Percentiles rank a stretch among this genome's conserved stretches.
Evolutionary conservation across 1,140 invertebrate genomes (phyloP).

Genomic region (Drosophila ficusphila): DNA sequence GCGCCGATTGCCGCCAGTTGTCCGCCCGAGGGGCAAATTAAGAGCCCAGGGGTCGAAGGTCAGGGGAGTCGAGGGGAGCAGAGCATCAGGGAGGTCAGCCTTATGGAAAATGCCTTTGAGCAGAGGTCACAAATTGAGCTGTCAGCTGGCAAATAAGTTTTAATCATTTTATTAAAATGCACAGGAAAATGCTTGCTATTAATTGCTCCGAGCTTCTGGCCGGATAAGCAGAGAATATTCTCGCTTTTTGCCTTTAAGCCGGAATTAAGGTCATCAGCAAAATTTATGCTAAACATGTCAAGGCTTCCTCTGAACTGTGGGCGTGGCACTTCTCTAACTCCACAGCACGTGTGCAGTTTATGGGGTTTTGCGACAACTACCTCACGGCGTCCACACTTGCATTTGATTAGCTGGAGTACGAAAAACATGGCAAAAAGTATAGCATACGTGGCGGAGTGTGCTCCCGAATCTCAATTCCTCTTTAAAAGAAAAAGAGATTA

Average conservation of each 20-base stretch:
- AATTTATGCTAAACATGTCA: slow-evolving; percentile 61
- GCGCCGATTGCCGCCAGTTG: slow-evolving; percentile 31
- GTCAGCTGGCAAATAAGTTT: slow-evolving; percentile 75
- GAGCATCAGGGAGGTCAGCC: slow-evolving; percentile 26
- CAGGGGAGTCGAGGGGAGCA: not conserved
- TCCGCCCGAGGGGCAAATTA: slow-evolving; percentile 32
- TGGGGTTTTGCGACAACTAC: slow-evolving; percentile 37
- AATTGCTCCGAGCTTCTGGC: slow-evolving; percentile 34
- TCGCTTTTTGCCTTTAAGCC: slow-evolving; percentile 15
- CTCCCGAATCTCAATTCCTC: no score
- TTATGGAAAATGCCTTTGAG: slow-evolving; percentile 54
- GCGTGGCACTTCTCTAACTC: slow-evolving; percentile 11
- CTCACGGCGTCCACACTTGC: slow-evolving; percentile 35
- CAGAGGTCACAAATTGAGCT: slow-evolving; percentile 71
- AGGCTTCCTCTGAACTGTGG: slow-evolving; percentile 7
- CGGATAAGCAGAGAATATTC: slow-evolving; percentile 18
- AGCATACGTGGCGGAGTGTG: slow-evolving; percentile 41
- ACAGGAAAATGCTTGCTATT: slow-evolving; percentile 35
- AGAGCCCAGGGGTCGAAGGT: slow-evolving; percentile 12
- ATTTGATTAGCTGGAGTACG: slow-evolving; percentile 54
- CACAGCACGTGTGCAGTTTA: slow-evolving; percentile 61
- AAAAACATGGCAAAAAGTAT: slow-evolving; percentile 25
- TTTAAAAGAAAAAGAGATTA: no score
- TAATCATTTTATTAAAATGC: slow-evolving; percentile 71
- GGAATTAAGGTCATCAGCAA: slow-evolving; percentile 14